phyloP scores from a whole-genome alignment of 2,113 vertebrate species.

The Dicaeum eximium region DNA sequence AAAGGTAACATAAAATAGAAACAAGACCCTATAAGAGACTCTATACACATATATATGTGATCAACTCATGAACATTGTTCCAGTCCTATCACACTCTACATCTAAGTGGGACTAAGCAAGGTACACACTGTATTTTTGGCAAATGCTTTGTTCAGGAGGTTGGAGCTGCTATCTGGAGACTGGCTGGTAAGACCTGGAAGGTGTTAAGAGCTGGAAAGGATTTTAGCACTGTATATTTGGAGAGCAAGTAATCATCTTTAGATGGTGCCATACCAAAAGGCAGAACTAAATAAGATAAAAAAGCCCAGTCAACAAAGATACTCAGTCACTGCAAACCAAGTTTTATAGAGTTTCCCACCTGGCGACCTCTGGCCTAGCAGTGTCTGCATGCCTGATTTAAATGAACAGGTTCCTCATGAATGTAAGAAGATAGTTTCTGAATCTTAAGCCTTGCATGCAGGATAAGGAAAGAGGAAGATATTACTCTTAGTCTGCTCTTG shows the following conservation, averaged over 20 bases:
- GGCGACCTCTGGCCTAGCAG: background rate
- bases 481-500: background rate
- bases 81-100: fast-evolving
- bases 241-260: background rate
- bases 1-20: background rate
- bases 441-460: background rate
- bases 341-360: background rate
- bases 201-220: background rate
- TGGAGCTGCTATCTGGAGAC: background rate
- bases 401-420: background rate
- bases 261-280: background rate
- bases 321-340: background rate
- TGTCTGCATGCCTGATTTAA: background rate
- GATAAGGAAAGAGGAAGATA: background rate
- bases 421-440: background rate
- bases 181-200: background rate
- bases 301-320: background rate
- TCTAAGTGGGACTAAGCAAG: background rate
- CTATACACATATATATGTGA: background rate
- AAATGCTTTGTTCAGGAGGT: background rate
- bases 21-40: background rate
- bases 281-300: background rate
- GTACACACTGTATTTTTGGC: background rate
- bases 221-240: background rate
- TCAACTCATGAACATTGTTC: background rate